Evolutionary conservation across 2,888 invertebrate species (phyloP).

Genomic region (Folsomia manolachei): DNA sequence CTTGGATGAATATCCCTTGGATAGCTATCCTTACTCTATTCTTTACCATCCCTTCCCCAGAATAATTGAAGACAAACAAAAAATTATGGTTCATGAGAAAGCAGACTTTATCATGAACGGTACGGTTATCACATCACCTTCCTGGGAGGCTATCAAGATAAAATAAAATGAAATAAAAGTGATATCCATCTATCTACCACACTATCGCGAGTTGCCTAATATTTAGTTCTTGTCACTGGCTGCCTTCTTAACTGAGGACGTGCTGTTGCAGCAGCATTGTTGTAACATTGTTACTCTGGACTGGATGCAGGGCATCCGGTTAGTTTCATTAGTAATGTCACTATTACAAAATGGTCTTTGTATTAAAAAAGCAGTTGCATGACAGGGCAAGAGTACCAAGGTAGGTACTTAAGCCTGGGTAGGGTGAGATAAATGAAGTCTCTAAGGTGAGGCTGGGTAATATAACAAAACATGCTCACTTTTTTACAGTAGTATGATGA

Average conservation of each 20-base stretch:
- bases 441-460: background rate
- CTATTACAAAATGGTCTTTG: background rate
- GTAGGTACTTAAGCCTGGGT: background rate
- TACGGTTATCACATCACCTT: no score
- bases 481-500: background rate
- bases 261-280: background rate
- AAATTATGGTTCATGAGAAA: background rate
- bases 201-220: background rate
- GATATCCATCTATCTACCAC: background rate
- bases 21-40: background rate
- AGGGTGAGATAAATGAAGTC: background rate
- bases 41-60: background rate
- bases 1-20: no score
- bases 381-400: no score
- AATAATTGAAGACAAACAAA: background rate
- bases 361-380: no score
- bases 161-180: background rate
- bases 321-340: background rate
- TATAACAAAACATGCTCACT: background rate
- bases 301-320: background rate
- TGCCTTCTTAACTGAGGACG: background rate
- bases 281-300: background rate
- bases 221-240: background rate
- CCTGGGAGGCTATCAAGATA: no score
- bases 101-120: no score